A percentile compares a stretch with the other conserved stretches of the same genome.
Conservation (phyloP, 2,113 vertebrate genomes). For the Ameiurus melas region DNA sequence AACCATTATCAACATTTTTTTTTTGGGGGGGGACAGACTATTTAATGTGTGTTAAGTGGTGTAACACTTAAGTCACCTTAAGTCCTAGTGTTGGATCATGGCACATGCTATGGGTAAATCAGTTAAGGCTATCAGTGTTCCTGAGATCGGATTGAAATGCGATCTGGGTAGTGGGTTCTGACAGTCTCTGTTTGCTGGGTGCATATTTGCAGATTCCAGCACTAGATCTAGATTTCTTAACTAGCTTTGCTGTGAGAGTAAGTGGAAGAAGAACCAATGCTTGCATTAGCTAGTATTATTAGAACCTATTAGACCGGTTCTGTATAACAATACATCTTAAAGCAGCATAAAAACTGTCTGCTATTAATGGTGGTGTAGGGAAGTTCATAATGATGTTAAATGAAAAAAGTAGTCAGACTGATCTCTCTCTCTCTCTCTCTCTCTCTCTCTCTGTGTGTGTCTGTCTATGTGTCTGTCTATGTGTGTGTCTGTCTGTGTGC, state of each 20-base stretch:
- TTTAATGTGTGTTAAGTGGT: neutral
- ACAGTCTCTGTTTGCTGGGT: neutral
- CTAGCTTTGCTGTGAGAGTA: neutral
- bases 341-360: neutral
- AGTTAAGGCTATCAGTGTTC: neutral
- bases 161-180: neutral
- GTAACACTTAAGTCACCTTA: neutral
- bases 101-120: neutral
- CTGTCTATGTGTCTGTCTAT: too few relatives aligned
- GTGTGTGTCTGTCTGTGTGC: too few relatives aligned
- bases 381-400: neutral
- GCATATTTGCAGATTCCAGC: neutral
- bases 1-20: neutral
- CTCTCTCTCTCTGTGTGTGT: too few relatives aligned
- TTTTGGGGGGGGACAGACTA: neutral
- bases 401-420: neutral
- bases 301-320: neutral
- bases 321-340: neutral
- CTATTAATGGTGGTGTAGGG: neutral
- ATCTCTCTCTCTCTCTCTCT: neutral
- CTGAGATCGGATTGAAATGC: neutral
- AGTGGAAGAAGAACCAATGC: neutral
- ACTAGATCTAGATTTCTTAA: neutral
- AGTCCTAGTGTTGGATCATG: neutral
- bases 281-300: neutral